A percentile compares a stretch with the other conserved stretches of the same genome.
phyloP scores from a whole-genome alignment of 2,113 vertebrate species.

The Odontesthes bonariensis region DNA sequence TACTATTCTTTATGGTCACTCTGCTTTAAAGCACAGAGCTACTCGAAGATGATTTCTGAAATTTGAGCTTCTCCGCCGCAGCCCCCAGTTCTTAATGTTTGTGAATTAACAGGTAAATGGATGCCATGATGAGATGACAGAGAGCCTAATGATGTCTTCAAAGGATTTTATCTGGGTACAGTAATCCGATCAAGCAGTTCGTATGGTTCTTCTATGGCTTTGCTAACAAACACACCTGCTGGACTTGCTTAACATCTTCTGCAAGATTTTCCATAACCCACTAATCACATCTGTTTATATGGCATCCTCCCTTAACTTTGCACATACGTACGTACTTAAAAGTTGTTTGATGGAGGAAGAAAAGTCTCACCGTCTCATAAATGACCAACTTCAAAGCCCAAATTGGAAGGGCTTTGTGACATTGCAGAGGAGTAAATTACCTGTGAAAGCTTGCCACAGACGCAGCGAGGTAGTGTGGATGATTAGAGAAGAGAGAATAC shows the following conservation, averaged over 20 bases:
- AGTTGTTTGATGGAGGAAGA: background rate
- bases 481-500: conserved; percentile 1
- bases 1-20: background rate
- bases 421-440: conserved; percentile 71
- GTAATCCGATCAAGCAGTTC: conserved; percentile 77
- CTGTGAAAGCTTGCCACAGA: conserved; percentile 51
- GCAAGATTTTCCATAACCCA: conserved; percentile 59
- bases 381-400: conserved; percentile 26
- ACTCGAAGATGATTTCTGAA: background rate
- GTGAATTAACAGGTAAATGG: conserved; percentile 91
- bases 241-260: conserved; percentile 36
- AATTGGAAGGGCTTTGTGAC: conserved; percentile 42
- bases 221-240: conserved; percentile 49
- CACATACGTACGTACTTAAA: background rate
- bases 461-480: background rate
- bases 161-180: conserved; percentile 89
- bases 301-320: background rate
- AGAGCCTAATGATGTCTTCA: conserved; percentile 79
- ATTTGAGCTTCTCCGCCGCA: background rate
- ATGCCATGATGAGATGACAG: conserved; percentile 84
- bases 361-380: background rate
- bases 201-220: conserved; percentile 45
- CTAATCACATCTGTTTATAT: conserved; percentile 62
- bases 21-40: background rate
- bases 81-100: conserved; percentile 24